Conservation (phyloP, 2,888 invertebrate species). For the Tinea pellionella region DNA sequence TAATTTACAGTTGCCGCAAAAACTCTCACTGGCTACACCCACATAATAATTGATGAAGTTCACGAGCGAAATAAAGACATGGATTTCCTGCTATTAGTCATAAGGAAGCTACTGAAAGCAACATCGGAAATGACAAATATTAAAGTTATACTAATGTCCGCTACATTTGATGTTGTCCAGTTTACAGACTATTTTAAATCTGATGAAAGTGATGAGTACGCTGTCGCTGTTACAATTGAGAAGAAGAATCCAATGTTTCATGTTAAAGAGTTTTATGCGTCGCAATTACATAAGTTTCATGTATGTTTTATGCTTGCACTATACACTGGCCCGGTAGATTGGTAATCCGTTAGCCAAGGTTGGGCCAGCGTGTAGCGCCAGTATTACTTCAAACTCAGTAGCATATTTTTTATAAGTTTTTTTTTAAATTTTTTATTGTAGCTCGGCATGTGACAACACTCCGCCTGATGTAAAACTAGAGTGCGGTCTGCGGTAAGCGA, state of each 20-base stretch:
- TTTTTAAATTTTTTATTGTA: no score
- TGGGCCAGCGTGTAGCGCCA: no score
- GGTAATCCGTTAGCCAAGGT: no score
- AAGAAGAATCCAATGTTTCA: constrained; percentile 57
- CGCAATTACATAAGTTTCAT: constrained; percentile 57
- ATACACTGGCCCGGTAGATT: no score
- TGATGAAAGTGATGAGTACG: constrained; percentile 28
- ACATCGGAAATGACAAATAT: constrained; percentile 32
- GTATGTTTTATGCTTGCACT: constrained; percentile 35
- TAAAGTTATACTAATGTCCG: constrained; percentile 87
- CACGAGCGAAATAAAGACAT: constrained; percentile 94
- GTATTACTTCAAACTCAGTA: no score
- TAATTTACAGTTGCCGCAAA: constrained; percentile 43
- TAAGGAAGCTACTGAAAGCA: constrained; percentile 79
- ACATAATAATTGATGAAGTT: constrained; percentile 93
- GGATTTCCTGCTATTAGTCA: constrained; percentile 88
- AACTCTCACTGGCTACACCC: constrained; percentile 82
- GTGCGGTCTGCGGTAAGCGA: no score
- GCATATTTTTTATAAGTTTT: no score
- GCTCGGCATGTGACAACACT: no score
- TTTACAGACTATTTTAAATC: constrained; percentile 76
- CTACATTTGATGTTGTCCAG: constrained; percentile 82
- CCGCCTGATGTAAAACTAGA: no score
- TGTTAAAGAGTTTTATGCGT: constrained; percentile 74
- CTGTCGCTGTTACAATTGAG: constrained; percentile 57